Conservation (phyloP, 2,113 vertebrate species). For the Pelobates fuscus region DNA sequence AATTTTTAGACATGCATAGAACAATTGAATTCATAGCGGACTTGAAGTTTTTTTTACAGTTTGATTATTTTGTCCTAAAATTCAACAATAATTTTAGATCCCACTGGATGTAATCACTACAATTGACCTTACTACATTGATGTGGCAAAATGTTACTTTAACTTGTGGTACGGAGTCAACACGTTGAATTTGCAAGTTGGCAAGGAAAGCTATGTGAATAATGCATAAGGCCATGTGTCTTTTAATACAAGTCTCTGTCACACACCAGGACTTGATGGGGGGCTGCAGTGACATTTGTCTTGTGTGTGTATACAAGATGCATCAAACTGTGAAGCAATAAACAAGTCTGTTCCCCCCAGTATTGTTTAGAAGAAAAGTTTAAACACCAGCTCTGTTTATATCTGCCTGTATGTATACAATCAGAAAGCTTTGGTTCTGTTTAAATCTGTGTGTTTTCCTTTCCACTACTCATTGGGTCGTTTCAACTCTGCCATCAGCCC, state of each 20-base stretch:
- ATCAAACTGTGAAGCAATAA: conserved; percentile 2
- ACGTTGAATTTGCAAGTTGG: too few species aligned
- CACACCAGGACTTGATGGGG: not conserved
- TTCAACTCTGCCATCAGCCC: conserved; percentile 18
- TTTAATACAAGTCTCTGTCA: not conserved
- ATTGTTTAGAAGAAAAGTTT: conserved; percentile 9
- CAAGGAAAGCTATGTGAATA: too few species aligned
- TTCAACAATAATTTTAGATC: too few species aligned
- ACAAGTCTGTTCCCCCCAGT: not conserved
- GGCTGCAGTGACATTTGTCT: not conserved
- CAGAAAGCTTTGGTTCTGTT: conserved; percentile 11
- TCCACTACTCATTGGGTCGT: conserved; percentile 30
- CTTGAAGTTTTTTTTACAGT: too few species aligned
- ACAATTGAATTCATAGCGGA: too few species aligned
- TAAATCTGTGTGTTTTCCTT: conserved; percentile 13
- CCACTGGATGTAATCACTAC: too few species aligned
- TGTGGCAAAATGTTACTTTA: not conserved
- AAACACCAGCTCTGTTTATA: not conserved
- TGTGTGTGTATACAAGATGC: not conserved
- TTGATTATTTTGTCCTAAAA: too few species aligned
- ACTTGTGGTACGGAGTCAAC: not conserved
- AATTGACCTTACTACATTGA: too few species aligned
- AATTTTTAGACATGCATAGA: too few species aligned
- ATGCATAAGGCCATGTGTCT: not conserved
- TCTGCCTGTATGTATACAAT: not conserved